Base-by-base conservation (phyloP, 2,888 invertebrate species). In the Leptinotarsa tumamoca region DNA sequence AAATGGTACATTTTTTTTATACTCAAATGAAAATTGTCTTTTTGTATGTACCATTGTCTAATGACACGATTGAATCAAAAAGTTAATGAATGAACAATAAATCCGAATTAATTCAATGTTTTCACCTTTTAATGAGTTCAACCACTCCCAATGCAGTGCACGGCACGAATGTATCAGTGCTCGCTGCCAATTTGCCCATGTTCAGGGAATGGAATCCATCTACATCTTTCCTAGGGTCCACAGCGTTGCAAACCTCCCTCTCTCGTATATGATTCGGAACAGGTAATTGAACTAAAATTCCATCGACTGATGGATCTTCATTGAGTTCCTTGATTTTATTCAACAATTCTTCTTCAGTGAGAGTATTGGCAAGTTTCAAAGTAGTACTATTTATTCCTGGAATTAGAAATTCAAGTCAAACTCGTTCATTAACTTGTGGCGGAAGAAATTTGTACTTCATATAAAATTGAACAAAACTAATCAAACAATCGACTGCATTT, bases 131-230 rank as follows among this genome's bases (percentile, higher is more conserved):
- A 50, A 95, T 87, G 83, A 95, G 90, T 88, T 94, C 92, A 72
- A 92, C 89, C 58, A 95, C 93, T 72, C 93, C 96, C 68, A 95
- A 89, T 4, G 96, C 94, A 23, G 96, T 96, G 69, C 95, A 95
- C 1, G 96, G 96, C 13, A 95, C 91, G 79, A 96, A 90, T 0
- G 93, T 91, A 63, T 92, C 91, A 92, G 94, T 92, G 85, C 95
- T 95, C 68, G 93, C 87, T 74, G 93, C 92, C 73, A 96, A 89
- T 82, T 93, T 93, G 7, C 97, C 97, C 71, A 97, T 91, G 87
- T 97, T 97, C 17, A 91, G 89, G 75, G 94, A 92, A 87, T 96
- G 95, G 86, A 97, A 97, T 0, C 97, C 97, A 88, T 98, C 97
- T 0, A 98, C 96, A 90, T 98, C 97, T 87, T 98, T 98, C 43